phyloP scores from a whole-genome alignment of 2,797 vertebrate genomes.

The Typhlichthys subterraneus region DNA sequence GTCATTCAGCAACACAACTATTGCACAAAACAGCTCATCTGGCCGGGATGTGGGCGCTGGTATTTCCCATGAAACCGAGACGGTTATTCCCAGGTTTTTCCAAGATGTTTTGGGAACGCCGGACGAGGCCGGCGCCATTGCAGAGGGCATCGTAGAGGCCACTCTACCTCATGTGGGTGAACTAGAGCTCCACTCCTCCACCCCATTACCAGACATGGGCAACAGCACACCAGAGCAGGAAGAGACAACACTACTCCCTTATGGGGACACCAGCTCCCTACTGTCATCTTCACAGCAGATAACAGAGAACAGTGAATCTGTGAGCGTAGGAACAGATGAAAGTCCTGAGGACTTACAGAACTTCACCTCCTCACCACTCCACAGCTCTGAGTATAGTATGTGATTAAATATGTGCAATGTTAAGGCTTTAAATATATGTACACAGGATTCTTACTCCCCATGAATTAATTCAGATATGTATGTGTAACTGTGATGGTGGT shows the following conservation, averaged over 20 bases:
- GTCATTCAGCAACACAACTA: conserved; percentile 19
- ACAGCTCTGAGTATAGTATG: conserved; percentile 35
- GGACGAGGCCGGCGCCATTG: conserved; percentile 19
- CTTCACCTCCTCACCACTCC: conserved; percentile 2
- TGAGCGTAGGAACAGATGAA: conserved; percentile 16
- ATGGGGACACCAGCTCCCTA: conserved; percentile 3
- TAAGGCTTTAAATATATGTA: not conserved
- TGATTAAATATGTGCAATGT: not conserved
- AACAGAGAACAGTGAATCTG: conserved; percentile 11
- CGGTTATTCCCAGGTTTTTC: conserved; percentile 22
- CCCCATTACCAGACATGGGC: conserved; percentile 1
- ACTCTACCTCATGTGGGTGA: conserved; percentile 29
- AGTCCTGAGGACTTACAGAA: conserved; percentile 15
- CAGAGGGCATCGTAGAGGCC: conserved; percentile 4
- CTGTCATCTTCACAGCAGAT: not conserved
- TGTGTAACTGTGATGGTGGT: too few species aligned
- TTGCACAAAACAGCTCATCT: conserved; percentile 24
- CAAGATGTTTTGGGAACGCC: conserved; percentile 16
- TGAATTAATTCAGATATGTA: too few species aligned
- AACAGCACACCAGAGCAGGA: conserved; percentile 24
- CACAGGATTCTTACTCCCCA: too few species aligned
- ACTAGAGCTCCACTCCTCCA: conserved; percentile 1
- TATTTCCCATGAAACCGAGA: conserved; percentile 38
- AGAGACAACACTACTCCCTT: conserved; percentile 12
- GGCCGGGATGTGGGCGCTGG: conserved; percentile 18